Evolutionary conservation across 1,140 invertebrate species (phyloP).

Genomic region (Bathynomus jamesi): DNA sequence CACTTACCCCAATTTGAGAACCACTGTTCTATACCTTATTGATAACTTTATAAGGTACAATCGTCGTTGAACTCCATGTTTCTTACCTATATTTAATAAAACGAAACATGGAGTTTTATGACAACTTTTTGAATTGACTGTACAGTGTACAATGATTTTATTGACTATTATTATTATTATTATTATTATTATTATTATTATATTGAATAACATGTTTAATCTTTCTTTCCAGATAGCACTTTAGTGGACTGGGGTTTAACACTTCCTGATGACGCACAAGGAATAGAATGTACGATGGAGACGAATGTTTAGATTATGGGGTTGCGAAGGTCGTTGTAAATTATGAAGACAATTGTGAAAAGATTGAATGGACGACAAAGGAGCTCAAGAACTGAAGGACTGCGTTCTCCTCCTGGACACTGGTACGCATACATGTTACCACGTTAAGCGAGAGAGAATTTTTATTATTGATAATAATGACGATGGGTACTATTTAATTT

Average conservation of each 20-base stretch:
- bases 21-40: too few species aligned
- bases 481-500: background rate
- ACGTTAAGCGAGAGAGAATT: background rate
- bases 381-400: slow-evolving; percentile 18
- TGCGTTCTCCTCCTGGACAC: slow-evolving; percentile 9
- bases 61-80: too few species aligned
- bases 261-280: slow-evolving; percentile 12
- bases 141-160: too few species aligned
- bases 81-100: too few species aligned
- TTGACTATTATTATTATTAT: too few species aligned
- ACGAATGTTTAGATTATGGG: slow-evolving; percentile 19
- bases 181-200: too few species aligned
- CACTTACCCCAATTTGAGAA: too few species aligned
- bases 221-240: too few species aligned
- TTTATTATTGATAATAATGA: background rate
- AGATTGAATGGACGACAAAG: slow-evolving; percentile 9
- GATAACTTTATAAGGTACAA: too few species aligned
- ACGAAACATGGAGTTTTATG: too few species aligned
- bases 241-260: slow-evolving; percentile 22
- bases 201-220: too few species aligned
- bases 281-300: slow-evolving; percentile 11
- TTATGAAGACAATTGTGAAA: slow-evolving; percentile 15
- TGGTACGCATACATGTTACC: background rate
- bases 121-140: too few species aligned
- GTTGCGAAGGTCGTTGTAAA: slow-evolving; percentile 22